Percentiles rank a stretch among this genome's conserved stretches.
These are phyloP conservation scores for Amphiura filiformis DNA, from an alignment of 35 echinoderm and acorn worm genomes.

Conservation along the genomic window DNA sequence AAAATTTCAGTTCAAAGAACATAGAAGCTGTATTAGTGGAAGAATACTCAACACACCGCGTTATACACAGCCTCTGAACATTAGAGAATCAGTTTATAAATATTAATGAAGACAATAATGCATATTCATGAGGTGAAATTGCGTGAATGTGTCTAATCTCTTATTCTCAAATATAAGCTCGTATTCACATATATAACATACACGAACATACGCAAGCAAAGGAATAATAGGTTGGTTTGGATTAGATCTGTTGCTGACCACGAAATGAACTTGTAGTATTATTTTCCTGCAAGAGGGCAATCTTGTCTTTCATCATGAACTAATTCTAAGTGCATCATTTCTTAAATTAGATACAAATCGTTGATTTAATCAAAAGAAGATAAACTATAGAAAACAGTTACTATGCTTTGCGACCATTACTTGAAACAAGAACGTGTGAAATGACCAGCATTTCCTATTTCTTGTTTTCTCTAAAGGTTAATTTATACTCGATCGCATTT, in stretches of 20 bases:
- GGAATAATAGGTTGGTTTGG: background rate
- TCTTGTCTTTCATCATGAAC: too few relatives aligned
- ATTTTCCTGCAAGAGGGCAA: too few relatives aligned
- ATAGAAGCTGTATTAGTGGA: constrained; percentile 7
- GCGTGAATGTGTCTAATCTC: background rate
- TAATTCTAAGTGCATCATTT: too few relatives aligned
- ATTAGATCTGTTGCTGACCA: background rate
- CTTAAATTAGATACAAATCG: too few relatives aligned
- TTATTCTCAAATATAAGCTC: background rate
- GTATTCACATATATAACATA: background rate
- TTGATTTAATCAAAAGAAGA: too few relatives aligned
- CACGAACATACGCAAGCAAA: constrained; percentile 1
- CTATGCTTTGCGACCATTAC: too few relatives aligned
- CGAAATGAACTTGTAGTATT: too few relatives aligned
- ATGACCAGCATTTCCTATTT: too few relatives aligned
- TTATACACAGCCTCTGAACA: constrained; percentile 3
- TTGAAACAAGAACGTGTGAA: too few relatives aligned
- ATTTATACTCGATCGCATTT: too few relatives aligned
- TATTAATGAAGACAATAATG: constrained; percentile 13
- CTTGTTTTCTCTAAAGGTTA: too few relatives aligned
- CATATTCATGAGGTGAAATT: constrained; percentile 15
- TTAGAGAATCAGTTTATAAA: constrained; percentile 5
- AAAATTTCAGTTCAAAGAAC: background rate
- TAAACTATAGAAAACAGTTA: too few relatives aligned
- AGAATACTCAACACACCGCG: background rate